Conservation (phyloP, 2,113 vertebrate genomes). For the Tychaedon coryphoeus region DNA sequence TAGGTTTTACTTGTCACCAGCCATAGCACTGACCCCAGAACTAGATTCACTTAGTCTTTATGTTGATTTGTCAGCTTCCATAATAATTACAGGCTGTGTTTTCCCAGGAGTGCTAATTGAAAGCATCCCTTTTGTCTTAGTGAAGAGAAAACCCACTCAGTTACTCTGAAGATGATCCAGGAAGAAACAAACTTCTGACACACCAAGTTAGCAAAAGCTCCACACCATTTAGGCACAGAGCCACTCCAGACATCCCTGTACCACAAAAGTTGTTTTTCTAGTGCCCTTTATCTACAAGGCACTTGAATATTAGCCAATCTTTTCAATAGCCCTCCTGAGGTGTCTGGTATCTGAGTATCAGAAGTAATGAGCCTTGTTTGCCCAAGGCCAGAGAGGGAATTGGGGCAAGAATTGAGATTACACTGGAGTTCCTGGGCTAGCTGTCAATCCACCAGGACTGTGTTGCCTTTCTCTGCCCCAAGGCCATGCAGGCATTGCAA, state of each 20-base stretch:
- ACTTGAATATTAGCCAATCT: slow-evolving; percentile 52
- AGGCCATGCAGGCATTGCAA: slow-evolving; percentile 38
- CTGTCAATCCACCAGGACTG: slow-evolving; percentile 6
- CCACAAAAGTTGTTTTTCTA: not conserved
- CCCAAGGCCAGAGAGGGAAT: slow-evolving; percentile 59
- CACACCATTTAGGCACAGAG: not conserved
- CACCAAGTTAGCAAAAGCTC: not conserved
- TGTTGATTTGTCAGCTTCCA: not conserved
- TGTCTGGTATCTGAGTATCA: slow-evolving; percentile 44
- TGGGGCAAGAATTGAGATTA: slow-evolving; percentile 33
- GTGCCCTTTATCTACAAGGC: slow-evolving; percentile 26
- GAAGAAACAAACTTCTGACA: not conserved
- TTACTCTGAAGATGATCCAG: not conserved
- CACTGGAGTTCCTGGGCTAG: slow-evolving; percentile 33
- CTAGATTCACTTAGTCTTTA: not conserved
- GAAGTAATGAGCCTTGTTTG: slow-evolving; percentile 58
- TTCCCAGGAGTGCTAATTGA: not conserved
- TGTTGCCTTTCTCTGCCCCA: slow-evolving; percentile 42
- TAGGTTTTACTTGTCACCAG: not conserved
- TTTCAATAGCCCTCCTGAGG: slow-evolving; percentile 41
- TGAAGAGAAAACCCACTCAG: not conserved
- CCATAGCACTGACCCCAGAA: not conserved
- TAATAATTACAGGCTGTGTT: not conserved
- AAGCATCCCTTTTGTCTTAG: not conserved
- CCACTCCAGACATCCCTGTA: not conserved